phyloP scores from a whole-genome alignment of 2,888 invertebrate species.

The Xestia sexstrigata region DNA sequence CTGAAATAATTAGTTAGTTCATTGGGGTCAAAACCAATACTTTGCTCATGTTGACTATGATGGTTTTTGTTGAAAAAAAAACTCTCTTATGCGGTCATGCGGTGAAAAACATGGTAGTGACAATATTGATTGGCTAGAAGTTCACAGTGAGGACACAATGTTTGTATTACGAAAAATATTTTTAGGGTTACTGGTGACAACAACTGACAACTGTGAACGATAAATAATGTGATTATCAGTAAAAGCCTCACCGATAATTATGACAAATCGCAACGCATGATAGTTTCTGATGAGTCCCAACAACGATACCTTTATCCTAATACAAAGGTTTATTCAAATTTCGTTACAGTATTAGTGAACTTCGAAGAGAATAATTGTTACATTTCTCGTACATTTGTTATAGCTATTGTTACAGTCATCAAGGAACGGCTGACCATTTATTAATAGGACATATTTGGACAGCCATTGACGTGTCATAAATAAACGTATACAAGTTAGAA shows the following conservation, averaged over 20 bases:
- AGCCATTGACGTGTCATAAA: conserved; percentile 82
- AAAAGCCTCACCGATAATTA: conserved; percentile 26
- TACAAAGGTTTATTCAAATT: conserved; percentile 47
- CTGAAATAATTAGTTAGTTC: too few relatives aligned
- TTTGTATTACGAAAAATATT: not conserved
- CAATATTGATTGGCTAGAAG: too few relatives aligned
- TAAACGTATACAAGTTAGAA: conserved; percentile 75
- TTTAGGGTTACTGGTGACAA: not conserved
- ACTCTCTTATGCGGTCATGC: too few relatives aligned
- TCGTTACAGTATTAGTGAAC: conserved; percentile 51
- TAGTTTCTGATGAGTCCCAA: conserved; percentile 28
- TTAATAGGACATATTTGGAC: conserved; percentile 89
- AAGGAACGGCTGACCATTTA: conserved; percentile 80
- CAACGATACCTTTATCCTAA: conserved; percentile 24
- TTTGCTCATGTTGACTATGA: not conserved
- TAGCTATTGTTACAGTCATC: conserved; percentile 76
- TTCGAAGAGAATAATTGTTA: conserved; percentile 70
- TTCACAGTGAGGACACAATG: too few relatives aligned
- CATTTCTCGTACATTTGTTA: conserved; percentile 82
- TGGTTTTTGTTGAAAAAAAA: not conserved
- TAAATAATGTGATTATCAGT: too few relatives aligned
- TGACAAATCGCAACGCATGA: conserved; percentile 33
- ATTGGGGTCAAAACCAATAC: not conserved
- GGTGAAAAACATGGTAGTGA: too few relatives aligned
- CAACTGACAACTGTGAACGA: too few relatives aligned